phyloP scores from a whole-genome alignment of 1,140 invertebrate genomes.

The Drosophila lini region DNA sequence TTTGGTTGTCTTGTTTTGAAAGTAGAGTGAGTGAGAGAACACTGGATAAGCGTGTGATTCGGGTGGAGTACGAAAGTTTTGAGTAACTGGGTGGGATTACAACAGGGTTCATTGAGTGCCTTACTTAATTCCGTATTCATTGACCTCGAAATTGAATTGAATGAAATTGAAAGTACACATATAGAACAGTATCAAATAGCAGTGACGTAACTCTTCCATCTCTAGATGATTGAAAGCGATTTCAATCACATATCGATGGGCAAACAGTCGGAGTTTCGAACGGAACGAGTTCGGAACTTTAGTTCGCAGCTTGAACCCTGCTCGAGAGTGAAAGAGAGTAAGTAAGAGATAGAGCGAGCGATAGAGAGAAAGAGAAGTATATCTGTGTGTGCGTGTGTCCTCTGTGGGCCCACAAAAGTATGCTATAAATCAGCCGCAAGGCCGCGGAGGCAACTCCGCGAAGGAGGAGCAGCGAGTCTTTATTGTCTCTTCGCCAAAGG shows the following conservation, averaged over 20 bases:
- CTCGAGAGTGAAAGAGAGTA: constrained; percentile 60
- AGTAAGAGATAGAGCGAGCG: constrained; percentile 52
- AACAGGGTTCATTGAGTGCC: constrained; percentile 69
- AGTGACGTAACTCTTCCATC: constrained; percentile 48
- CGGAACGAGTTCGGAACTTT: constrained; percentile 79
- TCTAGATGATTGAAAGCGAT: constrained; percentile 49
- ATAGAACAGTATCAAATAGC: constrained; percentile 37
- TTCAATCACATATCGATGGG: constrained; percentile 69
- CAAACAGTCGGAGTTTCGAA: constrained; percentile 76
- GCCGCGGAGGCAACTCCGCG: constrained; percentile 13
- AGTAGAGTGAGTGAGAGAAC: constrained; percentile 81
- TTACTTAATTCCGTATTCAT: constrained; percentile 71
- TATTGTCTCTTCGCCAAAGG: constrained; percentile 21
- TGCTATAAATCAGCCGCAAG: constrained; percentile 43
- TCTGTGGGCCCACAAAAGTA: constrained; percentile 25
- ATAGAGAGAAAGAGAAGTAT: constrained; percentile 24
- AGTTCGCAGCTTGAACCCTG: constrained; percentile 65
- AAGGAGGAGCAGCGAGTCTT: constrained; percentile 26
- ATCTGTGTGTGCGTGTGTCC: constrained; percentile 24
- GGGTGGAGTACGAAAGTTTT: constrained; percentile 53
- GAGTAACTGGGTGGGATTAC: constrained; percentile 42
- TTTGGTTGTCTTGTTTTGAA: constrained; percentile 53
- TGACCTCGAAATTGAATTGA: constrained; percentile 55
- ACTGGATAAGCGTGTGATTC: constrained; percentile 79
- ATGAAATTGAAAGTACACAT: constrained; percentile 11